Percentiles rank a stretch among this genome's conserved stretches.
These are phyloP conservation scores for Ariolimax columbianus DNA, from an alignment of 2,888 invertebrate species.

Conservation along the genomic window DNA sequence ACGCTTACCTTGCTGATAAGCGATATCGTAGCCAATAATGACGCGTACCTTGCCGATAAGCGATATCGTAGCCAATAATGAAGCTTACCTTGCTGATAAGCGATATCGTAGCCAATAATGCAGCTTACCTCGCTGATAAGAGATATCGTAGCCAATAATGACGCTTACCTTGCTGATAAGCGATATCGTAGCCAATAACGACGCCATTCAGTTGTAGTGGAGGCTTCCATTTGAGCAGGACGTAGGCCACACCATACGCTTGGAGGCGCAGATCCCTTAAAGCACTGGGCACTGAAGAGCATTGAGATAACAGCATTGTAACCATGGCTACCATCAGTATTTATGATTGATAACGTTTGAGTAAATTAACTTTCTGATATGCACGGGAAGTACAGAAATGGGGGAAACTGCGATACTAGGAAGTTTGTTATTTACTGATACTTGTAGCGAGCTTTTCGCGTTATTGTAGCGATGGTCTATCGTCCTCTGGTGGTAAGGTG, in stretches of 20 bases:
- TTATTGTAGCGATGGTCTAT: no score
- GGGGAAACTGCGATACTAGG: no score
- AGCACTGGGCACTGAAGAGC: constrained; percentile 68
- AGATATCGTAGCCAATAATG: constrained; percentile 80
- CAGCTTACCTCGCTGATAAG: constrained; percentile 86
- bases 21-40: constrained; percentile 94
- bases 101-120: constrained; percentile 89
- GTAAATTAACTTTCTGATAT: no score
- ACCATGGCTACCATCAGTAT: no score
- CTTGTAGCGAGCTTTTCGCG: no score
- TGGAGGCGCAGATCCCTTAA: constrained; percentile 66
- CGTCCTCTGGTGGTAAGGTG: no score
- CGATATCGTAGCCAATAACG: constrained; percentile 94
- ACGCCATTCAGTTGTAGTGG: constrained; percentile 96
- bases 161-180: constrained; percentile 86
- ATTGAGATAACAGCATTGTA: neutral
- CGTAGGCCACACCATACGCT: constrained; percentile 77
- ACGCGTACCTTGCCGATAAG: no score
- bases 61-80: no score
- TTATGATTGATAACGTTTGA: no score
- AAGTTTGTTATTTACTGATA: no score
- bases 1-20: no score
- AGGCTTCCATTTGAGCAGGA: constrained; percentile 89
- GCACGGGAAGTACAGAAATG: no score
- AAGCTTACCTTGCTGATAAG: constrained; percentile 85